Percentiles rank a stretch among this genome's conserved stretches.
Evolutionary conservation across 2,888 invertebrate species (phyloP).

Genomic region (Dicranocentrus wangi): DNA sequence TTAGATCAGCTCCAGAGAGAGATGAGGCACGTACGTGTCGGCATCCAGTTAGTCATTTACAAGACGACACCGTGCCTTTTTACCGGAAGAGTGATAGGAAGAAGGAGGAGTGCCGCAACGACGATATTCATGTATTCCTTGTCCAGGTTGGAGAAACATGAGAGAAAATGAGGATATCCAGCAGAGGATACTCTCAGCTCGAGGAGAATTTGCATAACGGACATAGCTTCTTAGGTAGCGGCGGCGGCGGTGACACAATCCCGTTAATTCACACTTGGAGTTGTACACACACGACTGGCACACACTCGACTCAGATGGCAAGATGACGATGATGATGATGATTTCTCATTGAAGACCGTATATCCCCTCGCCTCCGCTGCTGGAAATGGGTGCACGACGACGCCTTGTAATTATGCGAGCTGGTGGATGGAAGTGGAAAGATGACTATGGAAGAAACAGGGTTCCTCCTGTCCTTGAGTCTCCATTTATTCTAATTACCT

Average conservation of each 20-base stretch:
- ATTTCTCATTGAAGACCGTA: not conserved
- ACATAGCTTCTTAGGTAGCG: too few species aligned
- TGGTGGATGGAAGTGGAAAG: not conserved
- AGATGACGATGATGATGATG: not conserved
- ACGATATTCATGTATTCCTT: too few species aligned
- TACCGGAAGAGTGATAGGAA: too few species aligned
- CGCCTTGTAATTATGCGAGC: not conserved
- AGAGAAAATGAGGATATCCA: too few species aligned
- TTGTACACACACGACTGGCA: not conserved
- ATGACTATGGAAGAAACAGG: not conserved
- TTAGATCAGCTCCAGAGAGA: not conserved
- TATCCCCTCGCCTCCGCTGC: not conserved
- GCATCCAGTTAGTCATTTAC: not conserved
- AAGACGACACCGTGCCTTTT: too few species aligned
- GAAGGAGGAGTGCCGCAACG: too few species aligned
- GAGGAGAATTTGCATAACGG: too few species aligned
- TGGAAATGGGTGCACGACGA: not conserved
- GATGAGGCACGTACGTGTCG: not conserved
- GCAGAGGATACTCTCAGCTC: too few species aligned
- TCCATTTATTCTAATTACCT: constrained; percentile 11
- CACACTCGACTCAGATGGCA: not conserved
- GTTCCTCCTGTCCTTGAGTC: not conserved
- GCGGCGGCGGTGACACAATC: too few species aligned
- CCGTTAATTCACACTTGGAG: too few species aligned
- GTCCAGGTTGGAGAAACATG: too few species aligned